Evolutionary conservation across 2,888 invertebrate genomes (phyloP), one percentile per base, ranked within the genome.

Genomic region (Apamea crenata): DNA sequence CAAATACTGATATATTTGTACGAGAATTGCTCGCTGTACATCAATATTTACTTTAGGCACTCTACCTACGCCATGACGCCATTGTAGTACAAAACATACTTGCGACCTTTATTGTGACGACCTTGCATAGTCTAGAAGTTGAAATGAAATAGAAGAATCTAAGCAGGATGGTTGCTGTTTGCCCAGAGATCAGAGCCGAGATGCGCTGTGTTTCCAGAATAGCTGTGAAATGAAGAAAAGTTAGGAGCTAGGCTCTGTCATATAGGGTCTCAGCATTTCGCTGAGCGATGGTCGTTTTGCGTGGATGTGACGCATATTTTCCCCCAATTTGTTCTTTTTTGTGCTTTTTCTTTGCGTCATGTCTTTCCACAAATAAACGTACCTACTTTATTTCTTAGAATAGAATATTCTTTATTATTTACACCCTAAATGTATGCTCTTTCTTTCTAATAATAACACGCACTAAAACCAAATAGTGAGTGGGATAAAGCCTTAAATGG

Each of bases 21-120:
- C 44, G 36, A 50, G 69, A 66, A 61, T 47, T 59, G 59, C 81
- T 68, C 32, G 59, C 50, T 65, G 56, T 75, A 59, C 56, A 32
- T 80, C 67, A 84, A 75, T 84, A 47, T 83, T 83, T 80, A 75
- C 67, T 84, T 67, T 68, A 25, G 36, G 21, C 74, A 40, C 21
- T 56, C 79, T 56, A n/a, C 81, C 68, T 53, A 81, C 77, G 67
- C 61, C n/a, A 40, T 73, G 32, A 50, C 50, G 71, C 36, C 68
- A 65, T 21, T 36, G 53, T n/a, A 63, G 25, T 82, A 77, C 68
- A 80, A 53, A 16, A 18, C 14, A 81, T 59, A 66, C 47, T 66
- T 16, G 29, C 5, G 44, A 82, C 7, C 44, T 61, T 59, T 75
- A 61, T 61, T 68, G 16, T 66, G 56, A n/a, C 40, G 25, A 44